Evolutionary conservation across 37 sponge, comb jelly and placozoan species (phyloP).

Genomic region (Cladorhizidae sp.): DNA sequence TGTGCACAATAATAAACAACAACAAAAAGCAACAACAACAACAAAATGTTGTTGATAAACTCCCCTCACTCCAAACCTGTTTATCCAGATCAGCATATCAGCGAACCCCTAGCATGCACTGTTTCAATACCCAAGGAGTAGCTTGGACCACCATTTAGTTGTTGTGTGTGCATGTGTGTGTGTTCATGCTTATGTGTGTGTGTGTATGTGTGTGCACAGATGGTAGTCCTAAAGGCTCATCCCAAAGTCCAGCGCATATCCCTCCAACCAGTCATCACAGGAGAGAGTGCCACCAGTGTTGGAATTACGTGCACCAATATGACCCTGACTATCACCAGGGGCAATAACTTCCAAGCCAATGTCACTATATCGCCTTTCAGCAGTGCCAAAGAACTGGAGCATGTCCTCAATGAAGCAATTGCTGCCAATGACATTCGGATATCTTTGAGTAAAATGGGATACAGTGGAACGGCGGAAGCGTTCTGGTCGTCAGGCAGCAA

Average conservation of each 20-base stretch:
- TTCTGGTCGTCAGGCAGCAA: background rate
- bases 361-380: background rate
- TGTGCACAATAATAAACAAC: too few species aligned
- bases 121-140: too few species aligned
- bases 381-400: background rate
- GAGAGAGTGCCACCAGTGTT: background rate
- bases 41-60: too few species aligned
- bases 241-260: background rate
- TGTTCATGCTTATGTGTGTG: background rate
- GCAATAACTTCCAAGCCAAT: background rate
- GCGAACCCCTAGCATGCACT: too few species aligned
- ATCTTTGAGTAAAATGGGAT: background rate
- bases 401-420: background rate
- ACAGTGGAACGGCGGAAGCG: background rate
- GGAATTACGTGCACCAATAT: background rate
- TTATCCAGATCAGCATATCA: too few species aligned
- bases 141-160: too few species aligned
- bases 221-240: background rate
- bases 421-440: background rate
- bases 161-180: background rate
- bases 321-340: background rate
- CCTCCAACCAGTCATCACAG: background rate
- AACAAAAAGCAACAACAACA: too few species aligned
- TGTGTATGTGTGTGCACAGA: background rate
- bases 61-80: too few species aligned